Evolutionary conservation across 2,888 invertebrate species (phyloP), one percentile per base, ranked within the genome.

Genomic region (Phrixothrix hirtus): DNA sequence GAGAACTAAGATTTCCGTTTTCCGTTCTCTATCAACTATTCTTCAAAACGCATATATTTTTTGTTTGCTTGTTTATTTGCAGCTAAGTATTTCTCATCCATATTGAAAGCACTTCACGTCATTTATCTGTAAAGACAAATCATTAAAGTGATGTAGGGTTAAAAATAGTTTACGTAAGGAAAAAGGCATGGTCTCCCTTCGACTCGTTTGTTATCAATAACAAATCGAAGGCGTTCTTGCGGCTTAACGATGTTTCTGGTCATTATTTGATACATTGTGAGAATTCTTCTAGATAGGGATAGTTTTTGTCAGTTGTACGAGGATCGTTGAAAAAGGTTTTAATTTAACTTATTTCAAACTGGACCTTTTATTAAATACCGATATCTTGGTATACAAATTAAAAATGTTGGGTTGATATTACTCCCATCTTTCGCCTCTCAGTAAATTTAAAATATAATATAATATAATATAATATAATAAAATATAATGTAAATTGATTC

Each of bases 211-310:
- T 54, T 43, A 54, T 48, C 54, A 39, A 54, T 54, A 54, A 48
- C 48, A 48, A 48, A 54, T 54, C 45, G 54, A 54, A 54, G 48
- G 47, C 53, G 53, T 53, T 52, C 52, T 52, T 52, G 12, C 17
- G 46, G 21, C 35, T 42, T 52, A 52, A 52, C 16, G 52, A 39
- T 27, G n/a, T 12, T 5, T 21, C 7, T 21, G 7, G 7, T 21
- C 21, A 5, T 7, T 5, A 21, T 7, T n/a, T n/a, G n/a, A n/a
- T n/a, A n/a, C n/a, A n/a, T n/a, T n/a, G n/a, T n/a, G n/a, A n/a
- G n/a, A n/a, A n/a, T n/a, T n/a, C n/a, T n/a, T n/a, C n/a, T n/a
- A n/a, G n/a, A n/a, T n/a, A n/a, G n/a, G n/a, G n/a, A n/a, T n/a
- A n/a, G n/a, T n/a, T n/a, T n/a, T n/a, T n/a, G n/a, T n/a, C n/a